Evolutionary conservation across 2,888 invertebrate species (phyloP).

Genomic region (Rotaria macrura): DNA sequence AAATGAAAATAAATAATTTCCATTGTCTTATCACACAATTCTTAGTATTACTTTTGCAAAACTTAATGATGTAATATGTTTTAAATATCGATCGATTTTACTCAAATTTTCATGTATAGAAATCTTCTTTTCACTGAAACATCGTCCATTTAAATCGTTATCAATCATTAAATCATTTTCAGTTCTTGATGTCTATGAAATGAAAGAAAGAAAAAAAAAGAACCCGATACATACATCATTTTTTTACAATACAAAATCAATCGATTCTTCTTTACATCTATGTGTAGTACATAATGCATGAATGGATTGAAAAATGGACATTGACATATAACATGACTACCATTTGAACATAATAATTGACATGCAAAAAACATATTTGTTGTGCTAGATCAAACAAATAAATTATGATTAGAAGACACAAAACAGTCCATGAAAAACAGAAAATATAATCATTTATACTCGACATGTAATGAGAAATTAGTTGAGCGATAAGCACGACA

Average conservation of each 20-base stretch:
- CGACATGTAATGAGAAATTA: background rate
- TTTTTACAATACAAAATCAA: background rate
- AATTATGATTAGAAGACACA: background rate
- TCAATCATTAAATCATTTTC: background rate
- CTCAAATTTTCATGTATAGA: background rate
- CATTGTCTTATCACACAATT: background rate
- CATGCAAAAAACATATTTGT: constrained; percentile 9
- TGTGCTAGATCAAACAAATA: background rate
- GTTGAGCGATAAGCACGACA: constrained; percentile 10
- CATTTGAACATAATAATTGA: constrained; percentile 11
- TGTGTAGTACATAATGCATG: background rate
- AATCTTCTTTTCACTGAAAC: background rate
- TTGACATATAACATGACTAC: constrained; percentile 18
- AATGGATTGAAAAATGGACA: constrained; percentile 18
- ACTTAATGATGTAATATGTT: background rate
- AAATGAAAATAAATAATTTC: background rate
- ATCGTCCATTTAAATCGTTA: background rate
- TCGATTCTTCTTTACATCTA: background rate
- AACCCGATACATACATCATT: background rate
- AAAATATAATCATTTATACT: background rate
- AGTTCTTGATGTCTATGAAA: background rate
- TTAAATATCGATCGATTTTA: background rate
- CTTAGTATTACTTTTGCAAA: background rate
- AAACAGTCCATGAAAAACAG: background rate
- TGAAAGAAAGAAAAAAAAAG: too few species aligned